phyloP scores from a whole-genome alignment of 2,888 invertebrate genomes.

The Lepidochrysops patricia region DNA sequence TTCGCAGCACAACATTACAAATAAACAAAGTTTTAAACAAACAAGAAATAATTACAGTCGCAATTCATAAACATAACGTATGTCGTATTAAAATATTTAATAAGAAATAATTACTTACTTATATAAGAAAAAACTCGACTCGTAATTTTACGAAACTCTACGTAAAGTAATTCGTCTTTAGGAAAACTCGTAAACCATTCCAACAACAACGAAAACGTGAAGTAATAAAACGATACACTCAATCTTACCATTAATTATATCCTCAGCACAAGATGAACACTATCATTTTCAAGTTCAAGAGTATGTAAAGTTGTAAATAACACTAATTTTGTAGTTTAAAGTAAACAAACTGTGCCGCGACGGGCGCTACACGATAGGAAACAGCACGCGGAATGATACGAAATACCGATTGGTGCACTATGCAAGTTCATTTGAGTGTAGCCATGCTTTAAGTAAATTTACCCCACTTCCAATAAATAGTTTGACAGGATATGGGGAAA shows the following conservation, averaged over 20 bases:
- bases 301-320: neutral
- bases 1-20: neutral
- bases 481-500: neutral
- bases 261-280: neutral
- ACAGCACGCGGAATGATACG: conserved; percentile 8
- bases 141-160: conserved; percentile 4
- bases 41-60: neutral
- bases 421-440: neutral
- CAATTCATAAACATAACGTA: neutral
- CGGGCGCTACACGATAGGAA: neutral
- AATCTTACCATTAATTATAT: neutral
- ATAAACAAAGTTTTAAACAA: conserved; percentile 2
- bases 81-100: neutral
- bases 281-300: neutral
- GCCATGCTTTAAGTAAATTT: neutral
- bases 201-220: neutral
- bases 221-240: neutral
- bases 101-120: too few species aligned
- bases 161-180: conserved; percentile 10
- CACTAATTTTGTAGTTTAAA: neutral
- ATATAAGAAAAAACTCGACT: too few species aligned
- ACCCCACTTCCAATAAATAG: neutral
- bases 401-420: conserved; percentile 11
- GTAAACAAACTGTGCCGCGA: neutral
- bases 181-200: conserved; percentile 12